Conservation (phyloP, 2,113 vertebrate species). For the Syrrhaptes paradoxus region DNA sequence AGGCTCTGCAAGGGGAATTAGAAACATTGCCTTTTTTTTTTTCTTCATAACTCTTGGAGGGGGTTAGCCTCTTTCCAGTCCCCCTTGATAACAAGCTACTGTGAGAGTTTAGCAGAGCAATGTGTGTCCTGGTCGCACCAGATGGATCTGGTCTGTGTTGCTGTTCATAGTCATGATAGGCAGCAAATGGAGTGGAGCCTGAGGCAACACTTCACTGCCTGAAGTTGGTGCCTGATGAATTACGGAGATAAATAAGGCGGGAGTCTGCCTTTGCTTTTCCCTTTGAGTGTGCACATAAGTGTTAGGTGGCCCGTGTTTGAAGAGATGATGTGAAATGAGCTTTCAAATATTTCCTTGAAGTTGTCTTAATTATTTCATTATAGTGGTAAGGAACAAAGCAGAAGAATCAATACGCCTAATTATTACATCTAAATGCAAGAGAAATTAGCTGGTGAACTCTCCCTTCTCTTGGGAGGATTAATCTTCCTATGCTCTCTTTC, state of each 20-base stretch:
- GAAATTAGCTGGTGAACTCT: slow-evolving; percentile 72
- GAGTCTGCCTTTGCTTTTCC: slow-evolving; percentile 23
- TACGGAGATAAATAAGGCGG: neutral
- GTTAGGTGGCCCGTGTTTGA: slow-evolving; percentile 25
- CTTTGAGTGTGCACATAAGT: neutral
- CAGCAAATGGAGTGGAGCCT: slow-evolving; percentile 49
- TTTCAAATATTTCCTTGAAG: slow-evolving; percentile 66
- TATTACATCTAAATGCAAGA: slow-evolving; percentile 75
- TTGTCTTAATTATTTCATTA: slow-evolving; percentile 66
- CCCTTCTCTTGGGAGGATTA: slow-evolving; percentile 72
- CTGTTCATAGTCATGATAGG: neutral
- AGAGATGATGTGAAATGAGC: slow-evolving; percentile 50
- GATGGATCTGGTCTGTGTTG: slow-evolving; percentile 25
- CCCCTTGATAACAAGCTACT: neutral
- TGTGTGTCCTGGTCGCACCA: neutral
- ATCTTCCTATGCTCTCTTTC: slow-evolving; percentile 74
- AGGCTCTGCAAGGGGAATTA: neutral
- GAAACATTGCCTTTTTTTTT: neutral
- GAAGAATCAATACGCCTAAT: slow-evolving; percentile 72
- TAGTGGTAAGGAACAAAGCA: slow-evolving; percentile 65
- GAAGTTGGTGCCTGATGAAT: slow-evolving; percentile 50
- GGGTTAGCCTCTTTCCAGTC: neutral
- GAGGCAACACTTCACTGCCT: slow-evolving; percentile 42
- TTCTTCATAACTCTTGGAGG: neutral
- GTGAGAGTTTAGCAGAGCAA: neutral